A percentile compares a stretch with the other conserved stretches of the same genome.
phyloP scores from a whole-genome alignment of 2,888 invertebrate genomes.

The Hermaeophaga mercurialis region DNA sequence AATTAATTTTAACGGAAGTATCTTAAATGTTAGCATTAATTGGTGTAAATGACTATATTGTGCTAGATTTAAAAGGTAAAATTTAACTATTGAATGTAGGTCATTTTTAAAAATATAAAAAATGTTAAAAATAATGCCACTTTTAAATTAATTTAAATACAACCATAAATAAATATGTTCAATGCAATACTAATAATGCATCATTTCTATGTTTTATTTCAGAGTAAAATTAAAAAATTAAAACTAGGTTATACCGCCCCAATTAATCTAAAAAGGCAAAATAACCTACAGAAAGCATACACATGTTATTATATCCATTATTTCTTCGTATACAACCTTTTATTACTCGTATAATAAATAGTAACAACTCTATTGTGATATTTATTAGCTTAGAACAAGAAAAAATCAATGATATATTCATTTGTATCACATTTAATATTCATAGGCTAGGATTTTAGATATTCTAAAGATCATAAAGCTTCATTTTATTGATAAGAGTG shows the following conservation, averaged over 20 bases:
- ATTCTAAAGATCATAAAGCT: too few species aligned
- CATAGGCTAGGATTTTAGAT: too few species aligned
- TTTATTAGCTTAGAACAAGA: neutral
- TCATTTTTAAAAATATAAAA: neutral
- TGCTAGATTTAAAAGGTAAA: too few species aligned
- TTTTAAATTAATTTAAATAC: neutral
- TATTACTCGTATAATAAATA: too few species aligned
- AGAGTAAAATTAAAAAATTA: constrained; percentile 8
- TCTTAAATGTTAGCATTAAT: too few species aligned
- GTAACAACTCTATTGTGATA: neutral
- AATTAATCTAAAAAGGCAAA: constrained; percentile 1
- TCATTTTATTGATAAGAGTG: too few species aligned
- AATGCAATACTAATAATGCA: too few species aligned
- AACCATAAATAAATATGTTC: neutral
- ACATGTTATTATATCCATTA: neutral
- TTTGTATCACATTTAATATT: too few species aligned
- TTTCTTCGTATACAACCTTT: neutral
- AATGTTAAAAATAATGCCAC: neutral
- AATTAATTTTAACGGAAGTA: too few species aligned
- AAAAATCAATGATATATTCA: neutral
- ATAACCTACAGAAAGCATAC: constrained; percentile 1
- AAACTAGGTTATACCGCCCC: constrained; percentile 3
- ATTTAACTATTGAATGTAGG: too few species aligned
- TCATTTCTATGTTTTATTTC: too few species aligned
- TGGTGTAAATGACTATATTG: too few species aligned